These are phyloP conservation scores for Eudyptes chrysolophus DNA, from an alignment of 2,113 vertebrate genomes.

Conservation along the genomic window DNA sequence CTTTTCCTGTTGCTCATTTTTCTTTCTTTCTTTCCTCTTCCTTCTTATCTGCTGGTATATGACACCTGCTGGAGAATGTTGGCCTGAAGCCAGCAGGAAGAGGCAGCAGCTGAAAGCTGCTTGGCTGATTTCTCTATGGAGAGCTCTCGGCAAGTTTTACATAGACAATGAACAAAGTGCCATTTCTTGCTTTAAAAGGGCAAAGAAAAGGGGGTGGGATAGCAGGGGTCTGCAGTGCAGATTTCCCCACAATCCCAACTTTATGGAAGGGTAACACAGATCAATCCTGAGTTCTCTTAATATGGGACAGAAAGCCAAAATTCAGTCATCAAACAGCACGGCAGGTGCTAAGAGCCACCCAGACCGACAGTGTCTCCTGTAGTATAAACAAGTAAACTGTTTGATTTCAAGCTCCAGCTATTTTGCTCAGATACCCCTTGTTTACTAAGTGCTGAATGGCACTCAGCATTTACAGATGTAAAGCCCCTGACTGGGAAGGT, in stretches of 20 bases:
- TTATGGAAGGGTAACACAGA: neutral
- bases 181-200: slow-evolving; percentile 37
- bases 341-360: slow-evolving; percentile 62
- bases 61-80: slow-evolving; percentile 70
- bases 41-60: slow-evolving; percentile 52
- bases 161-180: slow-evolving; percentile 41
- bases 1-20: neutral
- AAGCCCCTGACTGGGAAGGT: slow-evolving; percentile 66
- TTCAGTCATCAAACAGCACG: neutral
- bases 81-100: slow-evolving; percentile 54
- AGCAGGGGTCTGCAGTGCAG: neutral
- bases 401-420: slow-evolving; percentile 47
- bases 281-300: neutral
- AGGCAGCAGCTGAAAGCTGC: slow-evolving; percentile 64
- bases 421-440: slow-evolving; percentile 53
- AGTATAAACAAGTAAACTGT: slow-evolving; percentile 53
- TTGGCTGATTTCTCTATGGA: slow-evolving; percentile 45
- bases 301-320: slow-evolving; percentile 1
- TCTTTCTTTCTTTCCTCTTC: neutral
- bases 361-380: neutral
- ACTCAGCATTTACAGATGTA: slow-evolving; percentile 63
- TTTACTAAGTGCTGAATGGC: slow-evolving; percentile 57
- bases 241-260: slow-evolving; percentile 7
- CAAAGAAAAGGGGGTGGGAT: neutral
- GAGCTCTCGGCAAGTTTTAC: neutral